These are phyloP conservation scores for Allacma fusca DNA, from an alignment of 2,888 invertebrate species.

Conservation along the genomic window DNA sequence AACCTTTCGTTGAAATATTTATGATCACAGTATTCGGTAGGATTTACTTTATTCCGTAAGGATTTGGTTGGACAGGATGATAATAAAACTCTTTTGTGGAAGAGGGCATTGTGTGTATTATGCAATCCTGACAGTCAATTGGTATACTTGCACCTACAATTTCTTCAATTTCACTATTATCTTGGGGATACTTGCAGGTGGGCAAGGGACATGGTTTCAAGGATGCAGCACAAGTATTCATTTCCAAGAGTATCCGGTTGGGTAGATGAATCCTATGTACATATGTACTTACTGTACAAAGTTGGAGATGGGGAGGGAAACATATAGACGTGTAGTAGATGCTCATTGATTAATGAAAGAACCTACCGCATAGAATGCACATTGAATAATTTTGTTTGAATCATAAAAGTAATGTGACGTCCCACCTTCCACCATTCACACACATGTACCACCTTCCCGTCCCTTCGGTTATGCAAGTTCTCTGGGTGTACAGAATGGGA, in stretches of 20 bases:
- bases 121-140: not conserved
- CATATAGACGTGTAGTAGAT: not conserved
- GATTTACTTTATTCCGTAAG: too few species aligned
- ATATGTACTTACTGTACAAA: not conserved
- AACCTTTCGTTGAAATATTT: too few species aligned
- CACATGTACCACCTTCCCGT: not conserved
- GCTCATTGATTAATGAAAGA: conserved; percentile 33
- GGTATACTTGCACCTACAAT: not conserved
- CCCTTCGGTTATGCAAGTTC: too few species aligned
- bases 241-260: not conserved
- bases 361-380: conserved; percentile 24
- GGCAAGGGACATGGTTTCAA: not conserved
- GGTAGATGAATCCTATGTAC: not conserved
- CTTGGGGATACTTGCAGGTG: not conserved
- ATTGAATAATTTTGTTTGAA: conserved; percentile 14
- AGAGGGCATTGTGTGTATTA: not conserved
- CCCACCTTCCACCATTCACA: conserved; percentile 1
- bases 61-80: not conserved
- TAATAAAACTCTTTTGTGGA: not conserved
- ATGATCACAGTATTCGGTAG: too few species aligned
- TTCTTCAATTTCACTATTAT: not conserved
- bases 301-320: not conserved
- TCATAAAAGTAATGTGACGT: not conserved
- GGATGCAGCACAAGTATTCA: not conserved
- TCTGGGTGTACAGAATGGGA: too few species aligned